Conservation (phyloP, 2,888 invertebrate species). For the Drosophila histrio region DNA sequence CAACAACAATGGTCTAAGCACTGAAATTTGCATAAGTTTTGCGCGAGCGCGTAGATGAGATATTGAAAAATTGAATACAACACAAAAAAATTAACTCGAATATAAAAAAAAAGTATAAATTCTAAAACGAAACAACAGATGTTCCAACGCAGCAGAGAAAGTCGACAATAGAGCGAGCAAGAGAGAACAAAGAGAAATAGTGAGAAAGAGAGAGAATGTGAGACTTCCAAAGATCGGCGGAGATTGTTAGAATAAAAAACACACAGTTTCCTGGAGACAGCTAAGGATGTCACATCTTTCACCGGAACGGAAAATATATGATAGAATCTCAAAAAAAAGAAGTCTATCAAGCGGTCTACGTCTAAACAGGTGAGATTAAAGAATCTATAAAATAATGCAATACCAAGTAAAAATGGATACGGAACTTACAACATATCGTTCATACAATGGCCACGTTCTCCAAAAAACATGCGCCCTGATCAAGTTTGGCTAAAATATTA, state of each 20-base stretch:
- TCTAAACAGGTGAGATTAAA: not conserved
- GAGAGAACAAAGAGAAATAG: not conserved
- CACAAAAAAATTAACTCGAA: not conserved
- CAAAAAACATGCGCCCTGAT: no score
- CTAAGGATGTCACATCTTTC: constrained; percentile 14
- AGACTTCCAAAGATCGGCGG: not conserved
- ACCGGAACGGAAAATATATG: not conserved
- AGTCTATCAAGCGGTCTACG: not conserved
- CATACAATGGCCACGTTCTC: no score
- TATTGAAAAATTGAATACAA: constrained; percentile 33
- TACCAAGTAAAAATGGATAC: no score
- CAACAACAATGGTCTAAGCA: constrained; percentile 51
- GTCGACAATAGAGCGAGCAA: not conserved
- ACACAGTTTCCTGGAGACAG: constrained; percentile 25
- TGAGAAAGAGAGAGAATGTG: not conserved
- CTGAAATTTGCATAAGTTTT: constrained; percentile 72
- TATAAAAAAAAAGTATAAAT: constrained; percentile 2
- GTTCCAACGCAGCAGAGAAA: constrained; percentile 11
- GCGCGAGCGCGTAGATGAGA: constrained; percentile 35
- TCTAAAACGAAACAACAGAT: constrained; percentile 41
- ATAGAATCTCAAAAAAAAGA: not conserved
- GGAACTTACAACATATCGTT: no score
- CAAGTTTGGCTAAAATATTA: no score
- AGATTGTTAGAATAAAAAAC: not conserved
- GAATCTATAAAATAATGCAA: no score